Base-by-base conservation (phyloP, 37 sponge, comb jelly and placozoan species). In the Diacarnus erythraeanus region DNA sequence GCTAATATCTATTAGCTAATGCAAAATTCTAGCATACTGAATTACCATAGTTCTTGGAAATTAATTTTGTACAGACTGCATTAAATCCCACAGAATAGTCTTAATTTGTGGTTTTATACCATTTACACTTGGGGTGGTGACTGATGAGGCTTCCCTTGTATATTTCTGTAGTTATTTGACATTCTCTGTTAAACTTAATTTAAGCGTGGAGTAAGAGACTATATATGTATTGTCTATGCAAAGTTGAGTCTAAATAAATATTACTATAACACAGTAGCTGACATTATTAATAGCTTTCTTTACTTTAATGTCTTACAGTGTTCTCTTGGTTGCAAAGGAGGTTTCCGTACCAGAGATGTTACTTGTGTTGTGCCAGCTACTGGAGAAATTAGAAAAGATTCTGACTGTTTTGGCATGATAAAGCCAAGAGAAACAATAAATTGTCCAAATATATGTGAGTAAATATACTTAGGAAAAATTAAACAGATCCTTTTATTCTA, bases 361-460 rank as follows among this genome's bases (percentile, higher is more conserved):
- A 8, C 22, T 12, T 74, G 74, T 41, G 42, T 41, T 22, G 74
- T 74, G 1, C 74, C 74, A 42, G 26, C 23, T 33, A 74, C 74
- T 54, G 36, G 57, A 8, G 57, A 54, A 2, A 29, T 51, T 23
- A 3, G 21, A 22, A 3, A 22, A 10, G 18, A 74, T 8, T 5
- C 18, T 4, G 34, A n/a, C 1, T 74, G 74, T 29, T 56, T 56
- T 27, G 20, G 33, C 31, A 33, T 54, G 1, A 12, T 18, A 27
- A 74, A 74, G 35, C 74, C 74, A 25, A 20, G 15, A 3, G 3
- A 10, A 5, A 30, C 10, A 30, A 27, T n/a, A 26, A 2, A 56
- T 57, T 74, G 74, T 35, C 57, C 51, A 26, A 41, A 56, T n/a
- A 74, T 33, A 42, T 74, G 74, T 74, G 27, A 47, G 74, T 74